These are phyloP conservation scores for Drosophila stalkeri DNA, from an alignment of 2,888 invertebrate species.

Conservation along the genomic window DNA sequence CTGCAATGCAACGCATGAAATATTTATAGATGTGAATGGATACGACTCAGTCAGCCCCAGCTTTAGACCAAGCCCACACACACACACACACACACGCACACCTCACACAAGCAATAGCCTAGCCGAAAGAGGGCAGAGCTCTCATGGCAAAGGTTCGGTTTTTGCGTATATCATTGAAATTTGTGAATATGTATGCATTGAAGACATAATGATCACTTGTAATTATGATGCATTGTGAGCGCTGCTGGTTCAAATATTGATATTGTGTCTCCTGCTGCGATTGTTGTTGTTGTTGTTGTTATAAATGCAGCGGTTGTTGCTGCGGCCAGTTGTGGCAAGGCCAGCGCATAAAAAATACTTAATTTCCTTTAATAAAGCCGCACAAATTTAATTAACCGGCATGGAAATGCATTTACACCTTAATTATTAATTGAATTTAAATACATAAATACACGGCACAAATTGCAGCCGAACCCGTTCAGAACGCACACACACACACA, in stretches of 20 bases:
- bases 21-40: conserved; percentile 75
- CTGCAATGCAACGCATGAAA: conserved; percentile 80
- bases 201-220: conserved; percentile 44
- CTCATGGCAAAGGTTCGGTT: conserved; percentile 38
- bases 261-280: conserved; percentile 13
- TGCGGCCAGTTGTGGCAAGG: conserved; percentile 40
- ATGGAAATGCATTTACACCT: conserved; percentile 83
- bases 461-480: conserved; percentile 27
- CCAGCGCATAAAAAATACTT: conserved; percentile 63
- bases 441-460: conserved; percentile 63
- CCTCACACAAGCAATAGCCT: background rate
- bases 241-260: conserved; percentile 18
- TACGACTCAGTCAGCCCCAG: conserved; percentile 20
- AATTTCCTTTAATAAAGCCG: conserved; percentile 82
- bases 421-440: conserved; percentile 82
- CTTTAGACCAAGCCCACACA: too few species aligned
- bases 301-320: conserved; percentile 43
- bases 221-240: conserved; percentile 27
- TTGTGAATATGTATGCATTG: conserved; percentile 22
- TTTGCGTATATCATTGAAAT: conserved; percentile 26
- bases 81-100: background rate
- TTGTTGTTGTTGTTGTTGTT: conserved; percentile 26
- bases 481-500: conserved; percentile 14
- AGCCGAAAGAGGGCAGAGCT: background rate
- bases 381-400: conserved; percentile 82